Percentiles rank a stretch among this genome's conserved stretches.
phyloP scores from a whole-genome alignment of 2,113 vertebrate genomes.

The Oriolus oriolus region DNA sequence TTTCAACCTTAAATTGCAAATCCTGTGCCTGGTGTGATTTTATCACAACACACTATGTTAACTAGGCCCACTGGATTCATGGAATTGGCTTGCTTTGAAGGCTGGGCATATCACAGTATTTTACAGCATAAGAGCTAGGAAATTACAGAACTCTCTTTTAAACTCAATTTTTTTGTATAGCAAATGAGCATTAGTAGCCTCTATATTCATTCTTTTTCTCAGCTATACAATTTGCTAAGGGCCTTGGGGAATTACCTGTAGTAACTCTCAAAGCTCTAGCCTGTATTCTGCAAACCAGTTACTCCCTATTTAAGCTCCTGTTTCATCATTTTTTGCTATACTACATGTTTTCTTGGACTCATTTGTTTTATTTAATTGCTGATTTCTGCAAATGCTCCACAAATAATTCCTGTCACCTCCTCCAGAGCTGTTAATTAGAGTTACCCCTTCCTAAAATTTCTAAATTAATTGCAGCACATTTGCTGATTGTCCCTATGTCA shows the following conservation, averaged over 20 bases:
- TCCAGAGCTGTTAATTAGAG: slow-evolving; percentile 51
- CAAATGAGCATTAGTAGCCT: not conserved
- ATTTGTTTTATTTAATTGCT: slow-evolving; percentile 21
- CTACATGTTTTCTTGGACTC: not conserved
- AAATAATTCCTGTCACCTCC: slow-evolving; percentile 2
- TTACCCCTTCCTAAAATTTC: slow-evolving; percentile 17
- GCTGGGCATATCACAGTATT: not conserved
- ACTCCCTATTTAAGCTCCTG: not conserved
- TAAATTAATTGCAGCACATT: slow-evolving; percentile 29
- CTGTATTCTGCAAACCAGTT: not conserved
- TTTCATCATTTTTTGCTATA: not conserved
- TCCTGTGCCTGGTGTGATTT: not conserved
- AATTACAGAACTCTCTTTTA: not conserved
- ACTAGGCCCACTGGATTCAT: not conserved
- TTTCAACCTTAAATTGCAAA: not conserved
- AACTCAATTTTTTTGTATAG: not conserved
- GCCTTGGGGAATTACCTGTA: not conserved
- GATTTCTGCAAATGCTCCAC: slow-evolving; percentile 27
- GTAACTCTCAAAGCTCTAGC: not conserved
- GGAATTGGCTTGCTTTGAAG: not conserved
- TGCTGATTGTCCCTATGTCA: slow-evolving; percentile 12
- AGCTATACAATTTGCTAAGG: not conserved
- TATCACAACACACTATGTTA: not conserved
- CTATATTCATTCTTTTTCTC: not conserved
- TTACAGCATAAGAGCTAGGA: not conserved